Conservation (phyloP, 2,797 vertebrate genomes). For the Anguilla pacifica region DNA sequence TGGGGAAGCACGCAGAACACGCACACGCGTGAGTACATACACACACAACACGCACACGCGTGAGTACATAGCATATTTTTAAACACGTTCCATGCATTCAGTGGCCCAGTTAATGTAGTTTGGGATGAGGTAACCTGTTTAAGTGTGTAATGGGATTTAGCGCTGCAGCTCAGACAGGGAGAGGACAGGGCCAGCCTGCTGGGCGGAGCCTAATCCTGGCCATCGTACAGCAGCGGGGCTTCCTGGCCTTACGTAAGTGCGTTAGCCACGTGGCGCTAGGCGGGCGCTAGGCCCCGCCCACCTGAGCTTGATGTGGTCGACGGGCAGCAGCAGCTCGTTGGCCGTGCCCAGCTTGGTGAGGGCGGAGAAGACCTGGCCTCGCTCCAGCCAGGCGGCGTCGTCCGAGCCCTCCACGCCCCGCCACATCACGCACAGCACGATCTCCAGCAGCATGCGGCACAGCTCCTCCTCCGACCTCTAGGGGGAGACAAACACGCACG, state of each 20-base stretch:
- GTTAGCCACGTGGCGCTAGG: not conserved
- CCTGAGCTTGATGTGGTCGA: slow-evolving; percentile 92
- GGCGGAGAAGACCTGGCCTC: slow-evolving; percentile 94
- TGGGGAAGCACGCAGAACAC: slow-evolving; percentile 46
- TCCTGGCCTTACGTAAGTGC: not conserved
- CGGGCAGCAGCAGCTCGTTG: slow-evolving; percentile 85
- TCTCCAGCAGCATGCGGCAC: slow-evolving; percentile 81
- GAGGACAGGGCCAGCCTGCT: not conserved
- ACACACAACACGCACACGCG: not conserved
- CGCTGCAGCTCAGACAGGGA: not conserved
- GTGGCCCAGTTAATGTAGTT: not conserved
- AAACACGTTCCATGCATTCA: not conserved
- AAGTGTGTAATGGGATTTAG: not conserved
- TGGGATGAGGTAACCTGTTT: not conserved
- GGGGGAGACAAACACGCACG: slow-evolving; percentile 34
- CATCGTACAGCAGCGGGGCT: not conserved
- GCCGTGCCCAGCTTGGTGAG: slow-evolving; percentile 86
- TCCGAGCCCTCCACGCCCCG: slow-evolving; percentile 92
- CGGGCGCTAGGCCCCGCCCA: slow-evolving; percentile 48
- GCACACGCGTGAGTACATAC: too few relatives aligned
- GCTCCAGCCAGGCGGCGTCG: slow-evolving; percentile 86
- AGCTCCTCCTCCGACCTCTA: slow-evolving; percentile 90
- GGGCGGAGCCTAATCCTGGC: not conserved
- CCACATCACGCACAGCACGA: slow-evolving; percentile 88
- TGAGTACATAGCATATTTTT: too few relatives aligned